Conservation (phyloP, 2,888 invertebrate genomes). For the Nebria brevicollis region DNA sequence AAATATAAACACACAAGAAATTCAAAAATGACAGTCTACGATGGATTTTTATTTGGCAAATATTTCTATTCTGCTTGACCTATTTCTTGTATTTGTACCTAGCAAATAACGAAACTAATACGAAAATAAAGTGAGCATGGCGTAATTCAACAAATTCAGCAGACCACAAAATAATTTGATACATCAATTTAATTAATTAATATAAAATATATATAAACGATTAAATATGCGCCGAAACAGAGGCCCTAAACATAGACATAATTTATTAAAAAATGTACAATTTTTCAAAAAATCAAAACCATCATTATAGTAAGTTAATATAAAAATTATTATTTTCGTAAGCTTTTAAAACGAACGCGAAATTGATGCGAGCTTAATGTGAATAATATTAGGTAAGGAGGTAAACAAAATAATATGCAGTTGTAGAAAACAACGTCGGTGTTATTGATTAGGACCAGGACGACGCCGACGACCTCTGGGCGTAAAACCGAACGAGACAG, state of each 20-base stretch:
- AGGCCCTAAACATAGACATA: neutral
- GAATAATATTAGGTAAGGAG: neutral
- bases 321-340: neutral
- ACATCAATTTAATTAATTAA: neutral
- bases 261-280: no score
- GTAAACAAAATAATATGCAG: neutral
- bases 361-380: neutral
- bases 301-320: no score
- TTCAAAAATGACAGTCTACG: neutral
- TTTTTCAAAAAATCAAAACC: no score
- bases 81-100: neutral
- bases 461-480: conserved; percentile 1
- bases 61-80: neutral
- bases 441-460: conserved; percentile 1
- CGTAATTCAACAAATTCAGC: neutral
- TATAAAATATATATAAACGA: neutral
- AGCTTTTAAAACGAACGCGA: neutral
- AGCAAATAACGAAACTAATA: neutral
- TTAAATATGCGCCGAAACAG: neutral
- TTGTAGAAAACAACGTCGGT: neutral
- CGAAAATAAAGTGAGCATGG: neutral
- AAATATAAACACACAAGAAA: neutral
- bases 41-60: neutral
- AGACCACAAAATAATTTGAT: neutral
- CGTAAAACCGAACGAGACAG: neutral